Conservation (phyloP, 2,113 vertebrate genomes). For the sheep (Ovis aries) region ARS-UI_Ramb_v3.0 NC_056074.1:45881001-45881500, state of each 20-base stretch:
- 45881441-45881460: fast-evolving
- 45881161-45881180: not conserved
- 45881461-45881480: not conserved
- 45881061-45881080: fast-evolving
- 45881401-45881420: fast-evolving
- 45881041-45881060: not conserved
- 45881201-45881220: not conserved
- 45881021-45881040: fast-evolving
- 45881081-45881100: fast-evolving
- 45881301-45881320: fast-evolving
- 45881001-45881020: not conserved
- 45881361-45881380: not conserved
- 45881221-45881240: fast-evolving
- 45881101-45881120: too few relatives aligned
- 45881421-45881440: fast-evolving
- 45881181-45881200: not conserved
- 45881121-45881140: not conserved
- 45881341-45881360: fast-evolving
- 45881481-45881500: fast-evolving
- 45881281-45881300: fast-evolving
- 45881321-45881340: fast-evolving
- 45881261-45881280: not conserved
- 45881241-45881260: not conserved
- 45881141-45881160: not conserved
- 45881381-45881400: not conserved